Percentiles rank a stretch among this genome's conserved stretches.
These are phyloP conservation scores for Anticlea derivata DNA, from an alignment of 2,888 invertebrate species.

Conservation along the genomic window DNA sequence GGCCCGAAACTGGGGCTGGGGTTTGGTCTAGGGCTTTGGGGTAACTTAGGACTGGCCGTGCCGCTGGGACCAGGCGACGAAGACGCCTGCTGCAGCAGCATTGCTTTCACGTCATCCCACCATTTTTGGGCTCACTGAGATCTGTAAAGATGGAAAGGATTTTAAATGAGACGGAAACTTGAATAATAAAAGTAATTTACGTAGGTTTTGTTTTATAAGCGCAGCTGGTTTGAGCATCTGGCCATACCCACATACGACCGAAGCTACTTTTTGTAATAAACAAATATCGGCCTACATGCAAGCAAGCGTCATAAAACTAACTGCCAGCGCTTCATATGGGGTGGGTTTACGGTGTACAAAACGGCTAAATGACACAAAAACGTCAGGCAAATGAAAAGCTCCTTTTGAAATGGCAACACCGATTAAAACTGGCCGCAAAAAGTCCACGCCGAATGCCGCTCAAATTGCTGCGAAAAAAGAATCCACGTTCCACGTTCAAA, in stretches of 20 bases:
- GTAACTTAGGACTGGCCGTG: slow-evolving; percentile 73
- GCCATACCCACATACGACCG: neutral
- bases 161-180: neutral
- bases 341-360: slow-evolving; percentile 19
- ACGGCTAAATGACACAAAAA: slow-evolving; percentile 39
- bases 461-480: slow-evolving; percentile 73
- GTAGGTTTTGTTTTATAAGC: neutral
- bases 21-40: slow-evolving; percentile 64
- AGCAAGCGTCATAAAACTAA: slow-evolving; percentile 24
- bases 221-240: neutral
- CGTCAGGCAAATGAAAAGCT: slow-evolving; percentile 57
- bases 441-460: slow-evolving; percentile 59
- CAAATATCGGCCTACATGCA: slow-evolving; percentile 21
- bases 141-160: slow-evolving; percentile 53
- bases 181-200: neutral
- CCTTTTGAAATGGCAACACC: slow-evolving; percentile 70
- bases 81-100: slow-evolving; percentile 81
- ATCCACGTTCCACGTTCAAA: slow-evolving; percentile 47
- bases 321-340: slow-evolving; percentile 9
- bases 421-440: slow-evolving; percentile 77
- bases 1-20: slow-evolving; percentile 53
- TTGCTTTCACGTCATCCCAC: slow-evolving; percentile 75
- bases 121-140: slow-evolving; percentile 54
- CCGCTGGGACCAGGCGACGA: slow-evolving; percentile 80
- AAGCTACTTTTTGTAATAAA: slow-evolving; percentile 5